phyloP scores from a whole-genome alignment of 2,888 invertebrate genomes.

The Amiota communis region DNA sequence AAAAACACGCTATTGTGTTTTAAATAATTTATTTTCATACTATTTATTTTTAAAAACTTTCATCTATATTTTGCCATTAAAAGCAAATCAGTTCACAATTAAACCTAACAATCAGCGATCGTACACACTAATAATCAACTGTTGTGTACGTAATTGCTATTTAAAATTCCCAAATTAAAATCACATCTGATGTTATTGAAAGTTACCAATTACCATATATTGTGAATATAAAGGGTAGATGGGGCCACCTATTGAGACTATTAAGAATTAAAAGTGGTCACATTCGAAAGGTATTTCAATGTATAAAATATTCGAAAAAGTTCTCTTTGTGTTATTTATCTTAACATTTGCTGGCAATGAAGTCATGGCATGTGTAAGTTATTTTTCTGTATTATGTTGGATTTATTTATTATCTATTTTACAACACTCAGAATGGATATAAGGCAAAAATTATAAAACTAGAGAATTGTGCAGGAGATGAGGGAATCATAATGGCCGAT shows the following conservation, averaged over 20 bases:
- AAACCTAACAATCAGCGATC: slow-evolving; percentile 67
- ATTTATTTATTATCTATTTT: neutral
- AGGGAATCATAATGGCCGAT: slow-evolving; percentile 62
- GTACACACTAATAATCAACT: slow-evolving; percentile 51
- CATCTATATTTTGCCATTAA: neutral
- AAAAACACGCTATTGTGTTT: too few relatives aligned
- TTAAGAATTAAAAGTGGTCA: neutral
- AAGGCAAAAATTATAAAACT: slow-evolving; percentile 66
- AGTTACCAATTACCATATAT: neutral
- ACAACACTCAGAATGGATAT: slow-evolving; percentile 67
- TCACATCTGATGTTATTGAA: neutral
- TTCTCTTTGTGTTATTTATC: slow-evolving; percentile 39
- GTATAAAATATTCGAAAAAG: slow-evolving; percentile 45
- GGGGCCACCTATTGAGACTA: slow-evolving; percentile 23
- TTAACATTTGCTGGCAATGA: slow-evolving; percentile 44
- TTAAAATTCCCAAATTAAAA: slow-evolving; percentile 26
- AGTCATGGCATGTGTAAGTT: slow-evolving; percentile 66
- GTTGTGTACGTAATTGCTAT: slow-evolving; percentile 62
- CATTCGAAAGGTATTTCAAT: neutral
- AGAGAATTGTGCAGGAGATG: slow-evolving; percentile 68
- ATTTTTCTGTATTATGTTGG: too few relatives aligned
- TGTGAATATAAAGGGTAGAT: slow-evolving; percentile 49
- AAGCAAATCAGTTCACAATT: slow-evolving; percentile 54
- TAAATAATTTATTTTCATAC: too few relatives aligned
- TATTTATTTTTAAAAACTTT: too few relatives aligned